Percentiles rank a stretch among this genome's conserved stretches.
phyloP scores from a whole-genome alignment of 1,140 invertebrate genomes.

The Cherax quadricarinatus region DNA sequence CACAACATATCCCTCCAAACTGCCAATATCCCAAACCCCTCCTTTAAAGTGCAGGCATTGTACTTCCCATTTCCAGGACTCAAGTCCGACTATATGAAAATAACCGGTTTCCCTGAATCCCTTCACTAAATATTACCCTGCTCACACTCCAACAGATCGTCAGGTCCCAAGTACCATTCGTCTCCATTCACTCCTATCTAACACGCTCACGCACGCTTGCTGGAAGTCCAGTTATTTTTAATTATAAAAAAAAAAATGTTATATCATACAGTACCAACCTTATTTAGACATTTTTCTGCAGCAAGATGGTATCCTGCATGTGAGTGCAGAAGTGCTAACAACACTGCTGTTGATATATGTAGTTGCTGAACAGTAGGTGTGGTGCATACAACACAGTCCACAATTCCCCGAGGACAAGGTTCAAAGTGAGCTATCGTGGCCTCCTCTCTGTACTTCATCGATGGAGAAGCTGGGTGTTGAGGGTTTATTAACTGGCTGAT shows the following conservation, averaged over 20 bases:
- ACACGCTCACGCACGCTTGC: too few species aligned
- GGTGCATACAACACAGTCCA: conserved; percentile 22
- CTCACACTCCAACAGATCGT: too few species aligned
- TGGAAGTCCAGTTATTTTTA: too few species aligned
- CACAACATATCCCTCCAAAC: too few species aligned
- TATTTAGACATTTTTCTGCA: conserved; percentile 21
- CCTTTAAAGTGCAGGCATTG: too few species aligned
- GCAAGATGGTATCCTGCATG: background rate
- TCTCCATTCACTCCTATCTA: too few species aligned
- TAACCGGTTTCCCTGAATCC: too few species aligned
- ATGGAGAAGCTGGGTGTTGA: conserved; percentile 7
- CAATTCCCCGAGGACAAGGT: background rate
- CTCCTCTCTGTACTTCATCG: background rate
- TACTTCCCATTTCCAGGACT: too few species aligned
- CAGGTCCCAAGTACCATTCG: too few species aligned
- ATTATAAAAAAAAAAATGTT: background rate
- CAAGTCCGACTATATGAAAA: too few species aligned
- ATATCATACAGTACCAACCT: conserved; percentile 3
- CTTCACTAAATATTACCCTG: too few species aligned
- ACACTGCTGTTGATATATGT: conserved; percentile 15
- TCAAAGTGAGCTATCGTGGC: background rate
- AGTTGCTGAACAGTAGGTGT: conserved; percentile 41
- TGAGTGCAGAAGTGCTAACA: conserved; percentile 36
- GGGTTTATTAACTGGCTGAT: background rate
- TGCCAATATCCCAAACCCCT: too few species aligned